Evolutionary conservation across 2,113 vertebrate species (phyloP).

Genomic region (Archocentrus centrarchus): DNA sequence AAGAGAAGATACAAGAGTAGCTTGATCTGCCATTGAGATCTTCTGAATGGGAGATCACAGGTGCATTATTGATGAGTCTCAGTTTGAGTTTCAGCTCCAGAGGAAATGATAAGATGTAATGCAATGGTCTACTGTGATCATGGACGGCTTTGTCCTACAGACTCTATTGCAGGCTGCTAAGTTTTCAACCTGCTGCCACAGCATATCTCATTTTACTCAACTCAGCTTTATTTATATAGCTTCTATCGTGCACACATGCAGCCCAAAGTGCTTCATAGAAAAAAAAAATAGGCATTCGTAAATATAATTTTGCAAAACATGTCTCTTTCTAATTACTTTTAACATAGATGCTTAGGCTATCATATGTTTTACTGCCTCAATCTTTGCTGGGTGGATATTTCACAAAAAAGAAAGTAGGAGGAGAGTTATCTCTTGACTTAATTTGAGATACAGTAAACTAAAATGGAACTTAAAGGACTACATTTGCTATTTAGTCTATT

Average conservation of each 20-base stretch:
- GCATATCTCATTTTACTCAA: background rate
- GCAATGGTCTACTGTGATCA: slow-evolving; percentile 79
- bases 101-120: slow-evolving; percentile 83
- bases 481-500: background rate
- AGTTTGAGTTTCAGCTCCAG: slow-evolving; percentile 80
- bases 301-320: background rate
- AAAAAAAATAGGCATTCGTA: background rate
- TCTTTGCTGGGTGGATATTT: background rate
- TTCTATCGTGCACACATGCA: background rate
- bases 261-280: background rate
- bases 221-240: background rate
- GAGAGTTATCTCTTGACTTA: background rate
- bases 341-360: background rate
- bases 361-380: background rate
- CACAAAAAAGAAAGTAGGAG: background rate
- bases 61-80: slow-evolving; percentile 81
- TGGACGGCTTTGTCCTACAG: slow-evolving; percentile 76
- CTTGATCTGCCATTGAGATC: slow-evolving; percentile 74
- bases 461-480: background rate
- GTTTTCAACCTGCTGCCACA: slow-evolving; percentile 74
- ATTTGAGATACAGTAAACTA: slow-evolving; percentile 10
- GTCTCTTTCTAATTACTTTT: background rate
- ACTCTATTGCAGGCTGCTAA: slow-evolving; percentile 72
- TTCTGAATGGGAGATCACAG: slow-evolving; percentile 75
- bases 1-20: slow-evolving; percentile 57